Percentiles rank a stretch among this genome's conserved stretches.
These are phyloP conservation scores for Rhizomys pruinosus DNA, from an alignment of 2,113 vertebrate genomes.

Conservation along the genomic window DNA sequence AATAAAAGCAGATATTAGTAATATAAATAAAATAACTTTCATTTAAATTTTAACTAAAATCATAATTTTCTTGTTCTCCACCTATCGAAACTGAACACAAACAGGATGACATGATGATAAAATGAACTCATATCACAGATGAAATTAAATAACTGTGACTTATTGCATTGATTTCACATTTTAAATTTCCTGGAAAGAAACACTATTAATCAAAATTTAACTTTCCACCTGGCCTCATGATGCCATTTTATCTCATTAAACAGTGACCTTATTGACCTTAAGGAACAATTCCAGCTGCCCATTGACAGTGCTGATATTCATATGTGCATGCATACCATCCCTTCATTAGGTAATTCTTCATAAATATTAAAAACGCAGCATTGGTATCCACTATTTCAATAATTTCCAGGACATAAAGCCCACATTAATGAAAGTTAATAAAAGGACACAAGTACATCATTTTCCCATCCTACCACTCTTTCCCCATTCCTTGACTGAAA, in stretches of 20 bases:
- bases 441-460: background rate
- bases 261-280: rapidly evolving
- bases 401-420: background rate
- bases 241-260: background rate
- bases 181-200: background rate
- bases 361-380: background rate
- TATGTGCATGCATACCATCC: background rate
- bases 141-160: background rate
- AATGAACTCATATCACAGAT: background rate
- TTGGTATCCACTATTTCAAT: background rate
- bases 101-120: background rate
- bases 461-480: background rate
- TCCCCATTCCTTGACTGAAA: background rate
- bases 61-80: background rate
- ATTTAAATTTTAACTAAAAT: background rate
- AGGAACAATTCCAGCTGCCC: background rate
- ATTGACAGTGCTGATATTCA: background rate
- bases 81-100: background rate
- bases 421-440: background rate
- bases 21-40: background rate
- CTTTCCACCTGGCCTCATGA: background rate
- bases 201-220: background rate
- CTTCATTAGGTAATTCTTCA: background rate
- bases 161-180: background rate
- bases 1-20: background rate